A percentile compares a stretch with the other conserved stretches of the same genome.
Evolutionary conservation across 2,113 vertebrate genomes (phyloP).

Genomic region (Myrmophylax atrothorax): DNA sequence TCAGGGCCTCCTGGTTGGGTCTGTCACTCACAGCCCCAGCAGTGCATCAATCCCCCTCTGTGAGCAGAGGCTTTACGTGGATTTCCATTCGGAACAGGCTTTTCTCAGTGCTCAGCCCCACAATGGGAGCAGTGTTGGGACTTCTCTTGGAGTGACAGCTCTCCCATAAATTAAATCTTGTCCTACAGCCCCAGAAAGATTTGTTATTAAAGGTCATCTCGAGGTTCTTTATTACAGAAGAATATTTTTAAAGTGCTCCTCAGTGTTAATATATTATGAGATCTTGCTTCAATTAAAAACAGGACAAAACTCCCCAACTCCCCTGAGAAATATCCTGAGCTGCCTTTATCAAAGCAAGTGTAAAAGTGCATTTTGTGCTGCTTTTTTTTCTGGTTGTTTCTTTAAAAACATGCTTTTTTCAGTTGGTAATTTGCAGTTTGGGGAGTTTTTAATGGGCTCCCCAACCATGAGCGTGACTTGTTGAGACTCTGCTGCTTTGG

Average conservation of each 20-base stretch:
- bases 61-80: not conserved
- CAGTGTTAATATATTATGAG: not conserved
- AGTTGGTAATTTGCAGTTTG: not conserved
- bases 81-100: not conserved
- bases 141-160: not conserved
- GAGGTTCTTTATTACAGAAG: not conserved
- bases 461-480: not conserved
- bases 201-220: slow-evolving; percentile 11
- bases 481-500: not conserved
- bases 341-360: slow-evolving; percentile 38
- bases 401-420: not conserved
- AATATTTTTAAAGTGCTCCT: not conserved
- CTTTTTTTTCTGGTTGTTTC: not conserved
- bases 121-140: slow-evolving; percentile 1
- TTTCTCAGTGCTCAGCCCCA: not conserved
- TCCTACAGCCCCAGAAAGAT: slow-evolving; percentile 27
- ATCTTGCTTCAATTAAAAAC: slow-evolving; percentile 3
- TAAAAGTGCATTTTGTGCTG: not conserved
- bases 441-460: slow-evolving; percentile 23
- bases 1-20: not conserved
- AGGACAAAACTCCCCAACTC: slow-evolving; percentile 4
- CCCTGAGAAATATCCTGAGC: slow-evolving; percentile 11
- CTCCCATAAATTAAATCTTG: not conserved
- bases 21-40: not conserved
- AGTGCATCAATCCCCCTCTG: not conserved